Base-by-base conservation (phyloP, 1,140 invertebrate genomes). In the Tenebrio molitor region DNA sequence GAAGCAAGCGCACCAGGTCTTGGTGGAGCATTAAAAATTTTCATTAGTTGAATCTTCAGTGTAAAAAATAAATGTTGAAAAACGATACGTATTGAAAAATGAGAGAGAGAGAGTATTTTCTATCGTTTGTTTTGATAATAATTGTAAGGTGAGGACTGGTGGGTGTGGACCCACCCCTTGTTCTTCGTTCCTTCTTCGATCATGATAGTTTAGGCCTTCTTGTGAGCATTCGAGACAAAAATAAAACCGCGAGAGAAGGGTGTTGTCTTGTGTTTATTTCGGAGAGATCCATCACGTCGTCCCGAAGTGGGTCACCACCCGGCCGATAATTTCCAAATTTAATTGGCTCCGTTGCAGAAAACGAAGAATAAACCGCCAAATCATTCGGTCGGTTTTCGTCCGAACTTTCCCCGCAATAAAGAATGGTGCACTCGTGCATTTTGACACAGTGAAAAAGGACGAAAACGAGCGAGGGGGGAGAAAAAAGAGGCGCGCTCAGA, bases 321-420 rank as follows among this genome's bases (percentile, higher is more conserved):
- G 71, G 42, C 71, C 71, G 67, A 72, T 72, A 72, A 72, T 72
- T 72, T 72, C 58, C 71, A 72, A 72, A 72, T 58, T 72, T 72
- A 72, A 72, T 72, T 72, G 71, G 39, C 63, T 34, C 17, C 7
- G 65, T 14, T 33, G 65, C 44, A 67, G 65, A 67, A 36, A 67
- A 67, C 58, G 62, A 42, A 64, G 41, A 66, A 44, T 25, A 70
- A 71, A 72, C 63, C 50, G 71, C 71, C 63, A 66, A 72, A 72
- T 72, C 71, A 72, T 72, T 67, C 64, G 64, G 17, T 65, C 41
- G 44, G 10, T 50, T 17, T n/a, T 19, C n/a, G 44, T 36, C 15
- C 73, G 71, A 71, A 76, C 72, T 76, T 74, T 76, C 69, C 68
- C 74, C 67, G 64, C 72, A 68, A 74, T 74, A 74, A 74, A 74